Conservation (phyloP, 1,140 invertebrate genomes). For the Orchestia grillus region DNA sequence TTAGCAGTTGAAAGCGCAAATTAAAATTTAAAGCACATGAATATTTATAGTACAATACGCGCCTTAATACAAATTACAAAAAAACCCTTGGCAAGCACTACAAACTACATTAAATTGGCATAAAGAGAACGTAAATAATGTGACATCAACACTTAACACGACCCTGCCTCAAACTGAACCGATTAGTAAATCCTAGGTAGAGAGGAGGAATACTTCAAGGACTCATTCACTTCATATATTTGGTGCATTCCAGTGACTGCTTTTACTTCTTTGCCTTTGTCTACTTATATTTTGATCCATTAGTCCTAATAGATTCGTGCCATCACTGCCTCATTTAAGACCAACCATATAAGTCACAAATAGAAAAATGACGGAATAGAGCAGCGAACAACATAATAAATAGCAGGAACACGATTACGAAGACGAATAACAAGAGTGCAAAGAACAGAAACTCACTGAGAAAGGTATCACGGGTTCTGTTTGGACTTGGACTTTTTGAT, state of each 20-base stretch:
- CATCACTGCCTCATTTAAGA: too few relatives aligned
- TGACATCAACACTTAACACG: background rate
- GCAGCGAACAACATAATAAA: too few relatives aligned
- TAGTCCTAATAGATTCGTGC: too few relatives aligned
- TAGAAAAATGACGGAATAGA: too few relatives aligned
- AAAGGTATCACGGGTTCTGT: background rate
- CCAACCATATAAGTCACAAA: too few relatives aligned
- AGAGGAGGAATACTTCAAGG: background rate
- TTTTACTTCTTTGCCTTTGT: background rate
- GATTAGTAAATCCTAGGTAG: background rate
- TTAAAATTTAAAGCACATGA: too few relatives aligned
- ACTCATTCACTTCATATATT: background rate
- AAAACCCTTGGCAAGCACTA: background rate
- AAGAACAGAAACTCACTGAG: background rate
- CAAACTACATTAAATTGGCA: background rate
- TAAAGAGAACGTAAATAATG: background rate
- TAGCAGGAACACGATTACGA: background rate
- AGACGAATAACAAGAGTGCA: background rate
- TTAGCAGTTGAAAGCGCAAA: too few relatives aligned
- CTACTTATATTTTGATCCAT: too few relatives aligned
- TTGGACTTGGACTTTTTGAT: background rate
- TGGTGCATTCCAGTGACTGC: background rate
- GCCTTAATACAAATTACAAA: background rate
- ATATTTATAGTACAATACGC: background rate
- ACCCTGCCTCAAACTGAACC: too few relatives aligned